phyloP scores from a whole-genome alignment of 2,113 vertebrate genomes.

The Alosa alosa region DNA sequence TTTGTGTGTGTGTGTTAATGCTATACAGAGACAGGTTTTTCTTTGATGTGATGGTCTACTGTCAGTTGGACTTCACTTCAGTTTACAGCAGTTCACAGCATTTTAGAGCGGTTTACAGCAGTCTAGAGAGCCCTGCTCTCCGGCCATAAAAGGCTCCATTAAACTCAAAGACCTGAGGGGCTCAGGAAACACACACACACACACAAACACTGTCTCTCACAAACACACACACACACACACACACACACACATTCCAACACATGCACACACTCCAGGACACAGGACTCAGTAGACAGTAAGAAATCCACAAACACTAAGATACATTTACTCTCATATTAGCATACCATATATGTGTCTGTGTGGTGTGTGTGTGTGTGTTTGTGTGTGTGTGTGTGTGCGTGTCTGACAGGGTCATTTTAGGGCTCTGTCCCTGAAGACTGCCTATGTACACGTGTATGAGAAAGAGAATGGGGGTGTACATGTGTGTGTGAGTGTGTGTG shows the following conservation, averaged over 20 bases:
- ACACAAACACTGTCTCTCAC: background rate
- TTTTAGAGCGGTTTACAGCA: background rate
- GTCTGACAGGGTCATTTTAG: background rate
- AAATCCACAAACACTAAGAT: background rate
- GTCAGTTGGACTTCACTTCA: background rate
- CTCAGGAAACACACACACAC: background rate
- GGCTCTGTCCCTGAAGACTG: background rate
- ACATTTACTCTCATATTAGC: background rate
- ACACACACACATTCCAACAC: background rate
- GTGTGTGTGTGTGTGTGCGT: background rate
- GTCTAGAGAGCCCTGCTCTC: background rate
- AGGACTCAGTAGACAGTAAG: background rate
- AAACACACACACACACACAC: background rate
- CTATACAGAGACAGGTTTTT: background rate
- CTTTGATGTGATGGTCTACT: background rate
- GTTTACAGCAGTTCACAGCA: background rate
- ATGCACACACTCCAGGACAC: background rate
- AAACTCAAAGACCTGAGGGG: conserved; percentile 4
- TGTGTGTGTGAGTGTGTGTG: too few species aligned
- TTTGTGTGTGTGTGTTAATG: background rate
- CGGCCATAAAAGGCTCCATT: background rate
- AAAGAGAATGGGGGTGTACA: too few species aligned
- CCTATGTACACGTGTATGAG: background rate
- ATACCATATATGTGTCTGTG: background rate
- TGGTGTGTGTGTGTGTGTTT: background rate